These are phyloP conservation scores for Lasius platythorax DNA, from an alignment of 2,888 invertebrate genomes.

Conservation along the genomic window DNA sequence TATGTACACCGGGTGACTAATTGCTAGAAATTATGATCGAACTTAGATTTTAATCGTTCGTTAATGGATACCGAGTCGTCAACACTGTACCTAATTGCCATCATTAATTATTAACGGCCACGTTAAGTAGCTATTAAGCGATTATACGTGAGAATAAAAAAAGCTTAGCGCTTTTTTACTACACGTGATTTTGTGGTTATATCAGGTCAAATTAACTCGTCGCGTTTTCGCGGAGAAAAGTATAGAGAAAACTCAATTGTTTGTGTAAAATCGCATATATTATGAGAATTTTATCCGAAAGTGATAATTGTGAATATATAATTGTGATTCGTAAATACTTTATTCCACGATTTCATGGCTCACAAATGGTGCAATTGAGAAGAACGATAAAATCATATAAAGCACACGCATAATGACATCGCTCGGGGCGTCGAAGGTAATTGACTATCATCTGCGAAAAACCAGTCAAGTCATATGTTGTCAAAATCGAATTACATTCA, in stretches of 20 bases:
- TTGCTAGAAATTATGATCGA: constrained; percentile 62
- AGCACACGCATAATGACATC: constrained; percentile 25
- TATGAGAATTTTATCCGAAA: not conserved
- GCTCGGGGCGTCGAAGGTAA: constrained; percentile 42
- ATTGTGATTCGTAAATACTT: constrained; percentile 28
- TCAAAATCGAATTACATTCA: constrained; percentile 21
- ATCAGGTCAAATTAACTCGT: not conserved
- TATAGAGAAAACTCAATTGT: not conserved
- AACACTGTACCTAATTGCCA: constrained; percentile 61
- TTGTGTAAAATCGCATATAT: not conserved
- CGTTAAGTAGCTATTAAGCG: constrained; percentile 54
- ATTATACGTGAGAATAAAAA: constrained; percentile 44
- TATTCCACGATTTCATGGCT: constrained; percentile 44
- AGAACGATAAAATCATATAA: constrained; percentile 40
- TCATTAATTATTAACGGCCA: constrained; percentile 62
- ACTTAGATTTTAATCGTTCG: constrained; percentile 59
- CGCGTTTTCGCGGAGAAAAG: not conserved
- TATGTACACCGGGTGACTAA: constrained; percentile 40
- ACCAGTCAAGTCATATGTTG: constrained; percentile 25
- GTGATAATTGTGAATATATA: constrained; percentile 9
- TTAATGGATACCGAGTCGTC: constrained; percentile 50
- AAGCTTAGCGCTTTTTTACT: not conserved
- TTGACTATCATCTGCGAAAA: constrained; percentile 23
- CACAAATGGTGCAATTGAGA: constrained; percentile 36
- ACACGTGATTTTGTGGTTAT: not conserved